phyloP scores from a whole-genome alignment of 2,113 vertebrate genomes.

The Ictidomys tridecemlineatus region DNA sequence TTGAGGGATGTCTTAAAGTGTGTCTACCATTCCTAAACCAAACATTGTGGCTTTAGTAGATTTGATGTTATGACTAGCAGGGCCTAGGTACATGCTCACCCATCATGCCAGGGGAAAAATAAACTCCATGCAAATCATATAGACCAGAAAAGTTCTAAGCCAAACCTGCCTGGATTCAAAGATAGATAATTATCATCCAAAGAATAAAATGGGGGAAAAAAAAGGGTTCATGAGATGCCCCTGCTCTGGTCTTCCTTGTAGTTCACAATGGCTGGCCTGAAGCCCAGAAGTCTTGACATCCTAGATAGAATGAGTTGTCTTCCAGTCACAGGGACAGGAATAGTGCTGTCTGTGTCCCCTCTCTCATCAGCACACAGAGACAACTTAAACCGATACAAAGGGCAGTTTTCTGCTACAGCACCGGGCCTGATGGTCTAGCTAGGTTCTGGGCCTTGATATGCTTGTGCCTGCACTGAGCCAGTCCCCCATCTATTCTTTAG shows the following conservation, averaged over 20 bases:
- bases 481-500: neutral
- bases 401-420: neutral
- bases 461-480: neutral
- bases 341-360: neutral
- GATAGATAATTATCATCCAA: neutral
- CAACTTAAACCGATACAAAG: neutral
- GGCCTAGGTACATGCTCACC: neutral
- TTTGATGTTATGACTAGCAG: neutral
- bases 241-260: neutral
- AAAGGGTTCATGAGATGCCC: neutral
- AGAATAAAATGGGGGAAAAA: neutral
- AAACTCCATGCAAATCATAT: neutral
- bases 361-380: neutral
- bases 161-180: conserved; percentile 33
- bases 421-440: neutral
- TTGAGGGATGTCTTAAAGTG: neutral
- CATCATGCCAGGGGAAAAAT: neutral
- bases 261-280: neutral
- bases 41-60: neutral
- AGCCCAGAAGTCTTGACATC: neutral
- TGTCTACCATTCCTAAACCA: neutral
- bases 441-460: neutral
- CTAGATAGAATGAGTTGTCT: neutral
- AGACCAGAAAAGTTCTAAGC: neutral
- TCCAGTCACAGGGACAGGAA: neutral